These are phyloP conservation scores for Hyperoplus lanceolatus DNA, from an alignment of 2,797 vertebrate species.

Conservation along the genomic window DNA sequence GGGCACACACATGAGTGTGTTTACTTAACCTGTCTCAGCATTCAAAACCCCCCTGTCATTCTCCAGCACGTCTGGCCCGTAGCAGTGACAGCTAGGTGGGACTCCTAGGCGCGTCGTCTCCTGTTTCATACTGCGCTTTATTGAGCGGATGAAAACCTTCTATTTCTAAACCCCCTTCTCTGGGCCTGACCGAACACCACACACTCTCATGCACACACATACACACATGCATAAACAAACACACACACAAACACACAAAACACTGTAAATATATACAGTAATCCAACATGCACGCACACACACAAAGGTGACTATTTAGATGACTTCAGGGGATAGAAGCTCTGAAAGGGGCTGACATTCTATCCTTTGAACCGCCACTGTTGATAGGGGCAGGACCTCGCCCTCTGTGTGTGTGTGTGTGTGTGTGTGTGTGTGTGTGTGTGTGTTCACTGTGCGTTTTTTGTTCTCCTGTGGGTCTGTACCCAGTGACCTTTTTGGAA, in stretches of 20 bases:
- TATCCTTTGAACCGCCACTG: slow-evolving; percentile 75
- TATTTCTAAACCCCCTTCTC: slow-evolving; percentile 47
- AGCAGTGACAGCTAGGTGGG: slow-evolving; percentile 77
- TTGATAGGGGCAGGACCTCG: slow-evolving; percentile 73
- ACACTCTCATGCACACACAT: slow-evolving; percentile 10
- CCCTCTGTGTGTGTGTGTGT: slow-evolving; percentile 54
- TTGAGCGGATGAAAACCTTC: slow-evolving; percentile 63
- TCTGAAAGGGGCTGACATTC: slow-evolving; percentile 78
- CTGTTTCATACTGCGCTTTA: slow-evolving; percentile 66
- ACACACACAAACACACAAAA: slow-evolving; percentile 3
- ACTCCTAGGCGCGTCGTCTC: slow-evolving; percentile 53
- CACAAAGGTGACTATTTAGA: slow-evolving; percentile 70
- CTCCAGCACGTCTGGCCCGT: slow-evolving; percentile 59
- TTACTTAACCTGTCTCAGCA: slow-evolving; percentile 78
- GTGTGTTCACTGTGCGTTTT: slow-evolving; percentile 49
- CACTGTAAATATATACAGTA: background rate
- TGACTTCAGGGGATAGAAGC: slow-evolving; percentile 78
- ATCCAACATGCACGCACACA: slow-evolving; percentile 24
- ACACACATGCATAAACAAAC: slow-evolving; percentile 10
- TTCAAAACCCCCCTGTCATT: slow-evolving; percentile 68
- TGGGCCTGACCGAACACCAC: slow-evolving; percentile 25
- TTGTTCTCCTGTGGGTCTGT: slow-evolving; percentile 51
- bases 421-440: slow-evolving; percentile 62
- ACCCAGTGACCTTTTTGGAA: slow-evolving; percentile 65
- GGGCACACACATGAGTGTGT: slow-evolving; percentile 64